Percentiles rank a stretch among this genome's conserved stretches.
phyloP scores from a whole-genome alignment of 2,797 vertebrate species.

The Chaetophractus vellerosus region DNA sequence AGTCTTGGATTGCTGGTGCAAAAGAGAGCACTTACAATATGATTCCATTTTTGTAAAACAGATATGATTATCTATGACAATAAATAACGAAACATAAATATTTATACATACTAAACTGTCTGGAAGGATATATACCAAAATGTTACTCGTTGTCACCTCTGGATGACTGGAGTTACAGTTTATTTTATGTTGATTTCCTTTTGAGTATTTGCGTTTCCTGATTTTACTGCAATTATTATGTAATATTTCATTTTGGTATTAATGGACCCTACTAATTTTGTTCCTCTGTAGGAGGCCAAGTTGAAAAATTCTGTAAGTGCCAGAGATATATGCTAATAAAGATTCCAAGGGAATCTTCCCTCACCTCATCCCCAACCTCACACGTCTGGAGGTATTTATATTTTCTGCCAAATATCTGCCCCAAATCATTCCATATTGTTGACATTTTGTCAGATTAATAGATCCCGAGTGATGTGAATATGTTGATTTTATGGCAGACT shows the following conservation, averaged over 20 bases:
- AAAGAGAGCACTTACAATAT: neutral
- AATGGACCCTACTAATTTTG: constrained; percentile 9
- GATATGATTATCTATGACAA: neutral
- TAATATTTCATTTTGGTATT: constrained; percentile 15
- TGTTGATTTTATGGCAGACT: constrained; percentile 74
- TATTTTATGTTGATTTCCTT: neutral
- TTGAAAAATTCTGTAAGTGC: constrained; percentile 55
- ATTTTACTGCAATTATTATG: constrained; percentile 15
- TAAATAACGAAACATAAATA: neutral
- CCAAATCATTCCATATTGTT: constrained; percentile 67
- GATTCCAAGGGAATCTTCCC: constrained; percentile 62
- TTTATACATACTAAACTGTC: neutral
- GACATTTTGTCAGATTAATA: constrained; percentile 80
- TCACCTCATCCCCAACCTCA: neutral
- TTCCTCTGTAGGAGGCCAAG: constrained; percentile 53
- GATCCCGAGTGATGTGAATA: constrained; percentile 64
- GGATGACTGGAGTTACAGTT: neutral
- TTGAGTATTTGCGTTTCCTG: constrained; percentile 29
- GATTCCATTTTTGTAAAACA: constrained; percentile 7
- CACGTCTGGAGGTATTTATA: constrained; percentile 71
- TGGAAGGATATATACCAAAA: neutral
- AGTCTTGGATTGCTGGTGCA: neutral
- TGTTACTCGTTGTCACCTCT: neutral
- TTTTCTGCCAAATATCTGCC: constrained; percentile 76
- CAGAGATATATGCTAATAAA: constrained; percentile 73